Evolutionary conservation across 1,140 invertebrate genomes (phyloP).

Genomic region (Gryon sp.): DNA sequence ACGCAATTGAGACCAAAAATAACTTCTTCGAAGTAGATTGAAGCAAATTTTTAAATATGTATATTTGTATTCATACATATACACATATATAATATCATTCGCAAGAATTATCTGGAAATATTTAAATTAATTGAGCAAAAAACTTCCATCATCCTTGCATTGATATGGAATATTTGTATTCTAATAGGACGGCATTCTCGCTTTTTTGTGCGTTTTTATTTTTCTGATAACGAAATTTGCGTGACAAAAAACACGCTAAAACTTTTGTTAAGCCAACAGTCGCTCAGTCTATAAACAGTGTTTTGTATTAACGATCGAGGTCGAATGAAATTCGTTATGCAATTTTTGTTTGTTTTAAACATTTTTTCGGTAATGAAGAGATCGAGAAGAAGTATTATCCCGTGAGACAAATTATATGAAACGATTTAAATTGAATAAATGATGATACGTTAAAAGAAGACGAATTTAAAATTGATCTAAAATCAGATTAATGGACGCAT

Average conservation of each 20-base stretch:
- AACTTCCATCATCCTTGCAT: conserved; percentile 8
- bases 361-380: no score
- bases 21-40: neutral
- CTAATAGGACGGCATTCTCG: neutral
- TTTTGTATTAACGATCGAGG: neutral
- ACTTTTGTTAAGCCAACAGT: conserved; percentile 1
- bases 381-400: no score
- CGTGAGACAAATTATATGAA: no score
- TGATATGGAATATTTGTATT: conserved; percentile 20
- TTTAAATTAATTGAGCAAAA: no score
- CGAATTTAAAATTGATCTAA: no score
- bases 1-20: conserved; percentile 26
- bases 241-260: conserved; percentile 12
- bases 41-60: conserved; percentile 21
- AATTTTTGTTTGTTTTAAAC: conserved; percentile 1
- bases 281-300: conserved; percentile 10
- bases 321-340: conserved; percentile 8
- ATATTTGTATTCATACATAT: no score
- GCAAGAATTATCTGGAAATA: neutral
- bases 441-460: no score
- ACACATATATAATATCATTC: no score
- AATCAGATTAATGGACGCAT: no score
- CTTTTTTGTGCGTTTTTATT: neutral
- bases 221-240: conserved; percentile 3
- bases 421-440: no score